Evolutionary conservation across 1,140 invertebrate species (phyloP), one percentile per base, ranked within the genome.

Genomic region (Drosophila lini): DNA sequence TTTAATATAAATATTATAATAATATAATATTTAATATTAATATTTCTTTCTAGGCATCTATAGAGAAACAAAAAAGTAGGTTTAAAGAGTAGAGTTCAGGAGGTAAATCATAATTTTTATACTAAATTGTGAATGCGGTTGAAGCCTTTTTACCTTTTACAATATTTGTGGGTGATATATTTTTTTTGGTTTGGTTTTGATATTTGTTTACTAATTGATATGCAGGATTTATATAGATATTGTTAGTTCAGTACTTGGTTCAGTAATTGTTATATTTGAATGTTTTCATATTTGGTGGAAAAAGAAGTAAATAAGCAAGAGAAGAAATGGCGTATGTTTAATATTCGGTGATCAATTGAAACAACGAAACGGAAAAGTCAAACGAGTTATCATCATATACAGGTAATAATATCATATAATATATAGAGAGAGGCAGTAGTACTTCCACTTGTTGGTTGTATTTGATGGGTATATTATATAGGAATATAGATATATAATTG

Each of bases 221-320:
- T 69, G 67, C 63, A 81, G 67, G 61, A 64, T 78, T 81, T 75
- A 83, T 78, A 75, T 36, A 53, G 22, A 55, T 36, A 48, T 48
- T 28, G 45, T 31, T 48, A 55, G 52, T 38, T 55, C 34, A 55
- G 50, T 53, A 36, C 32, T 53, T 22, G 32, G 59, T 64, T 79
- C 64, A 75, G 74, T 71, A 75, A 58, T 85, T 74, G 58, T 78
- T 76, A 69, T 64, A 64, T 64, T 61, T 80, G 63, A 80, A 81
- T 85, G 67, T 73, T 70, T 86, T 50, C 34, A 55, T 55, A 77
- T 73, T 65, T 68, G n/a, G 82, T 83, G 83, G 80, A 84, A 86
- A 86, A 91, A 90, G 85, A 90, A 90, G 83, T 91, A 90, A 90
- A 90, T 90, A 90, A 91, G 88, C 88, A 91, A 91, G 88, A 90